These are phyloP conservation scores for Clamator glandarius DNA, from an alignment of 2,797 vertebrate genomes.

Conservation along the genomic window DNA sequence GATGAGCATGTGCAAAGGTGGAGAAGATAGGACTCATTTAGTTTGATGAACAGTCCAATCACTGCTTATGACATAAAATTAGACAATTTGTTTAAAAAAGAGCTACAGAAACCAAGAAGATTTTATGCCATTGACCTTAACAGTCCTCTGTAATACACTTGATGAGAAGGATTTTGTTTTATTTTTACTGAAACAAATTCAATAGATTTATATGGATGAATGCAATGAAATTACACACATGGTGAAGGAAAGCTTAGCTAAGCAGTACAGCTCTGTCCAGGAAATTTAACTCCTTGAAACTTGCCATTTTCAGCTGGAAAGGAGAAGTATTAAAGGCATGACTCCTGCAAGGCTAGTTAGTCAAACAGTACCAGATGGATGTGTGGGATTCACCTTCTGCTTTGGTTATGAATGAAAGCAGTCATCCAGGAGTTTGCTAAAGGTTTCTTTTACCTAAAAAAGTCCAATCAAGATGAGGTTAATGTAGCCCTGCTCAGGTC, in stretches of 20 bases:
- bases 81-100: neutral
- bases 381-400: constrained; percentile 36
- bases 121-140: neutral
- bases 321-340: constrained; percentile 31
- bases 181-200: constrained; percentile 41
- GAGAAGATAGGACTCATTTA: neutral
- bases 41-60: neutral
- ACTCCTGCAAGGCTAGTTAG: constrained; percentile 43
- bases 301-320: constrained; percentile 48
- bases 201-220: constrained; percentile 15
- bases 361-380: constrained; percentile 41
- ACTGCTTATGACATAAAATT: neutral
- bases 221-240: constrained; percentile 22
- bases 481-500: neutral
- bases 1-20: neutral
- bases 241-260: constrained; percentile 42
- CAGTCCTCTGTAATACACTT: neutral
- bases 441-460: constrained; percentile 11
- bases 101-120: neutral
- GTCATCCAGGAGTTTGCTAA: neutral
- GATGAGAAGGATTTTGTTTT: constrained; percentile 34
- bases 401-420: constrained; percentile 18
- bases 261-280: neutral
- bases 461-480: neutral
- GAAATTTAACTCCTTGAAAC: constrained; percentile 47